A percentile compares a stretch with the other conserved stretches of the same genome.
phyloP scores from a whole-genome alignment of 2,797 vertebrate species.

The Dendrocincla tyrannina region DNA sequence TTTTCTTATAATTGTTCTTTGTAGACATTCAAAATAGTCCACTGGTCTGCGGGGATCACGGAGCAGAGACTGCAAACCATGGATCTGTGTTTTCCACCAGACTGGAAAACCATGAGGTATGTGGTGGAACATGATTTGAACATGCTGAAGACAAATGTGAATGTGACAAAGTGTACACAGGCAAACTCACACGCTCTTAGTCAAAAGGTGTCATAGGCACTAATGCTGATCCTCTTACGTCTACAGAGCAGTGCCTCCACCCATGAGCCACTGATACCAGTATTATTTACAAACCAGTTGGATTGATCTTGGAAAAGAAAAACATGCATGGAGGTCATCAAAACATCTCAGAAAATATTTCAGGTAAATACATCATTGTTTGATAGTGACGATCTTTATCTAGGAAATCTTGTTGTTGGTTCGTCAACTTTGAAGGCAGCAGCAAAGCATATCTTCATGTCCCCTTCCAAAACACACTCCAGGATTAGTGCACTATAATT shows the following conservation, averaged over 20 bases:
- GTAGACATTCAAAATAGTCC: not conserved
- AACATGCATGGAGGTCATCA: not conserved
- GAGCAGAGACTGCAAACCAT: not conserved
- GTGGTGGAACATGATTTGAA: not conserved
- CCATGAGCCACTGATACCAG: not conserved
- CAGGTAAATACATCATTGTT: rapidly evolving
- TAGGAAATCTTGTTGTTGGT: not conserved
- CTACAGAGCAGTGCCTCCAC: not conserved
- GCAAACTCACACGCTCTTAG: not conserved
- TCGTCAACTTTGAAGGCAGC: not conserved
- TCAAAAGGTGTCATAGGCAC: not conserved
- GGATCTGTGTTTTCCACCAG: not conserved
- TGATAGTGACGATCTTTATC: not conserved
- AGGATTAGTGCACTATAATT: not conserved
- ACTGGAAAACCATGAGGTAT: rapidly evolving
- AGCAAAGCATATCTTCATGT: not conserved
- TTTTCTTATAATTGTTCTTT: not conserved
- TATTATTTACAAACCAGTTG: not conserved
- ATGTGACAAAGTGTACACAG: not conserved
- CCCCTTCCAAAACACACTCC: not conserved
- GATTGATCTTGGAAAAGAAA: not conserved
- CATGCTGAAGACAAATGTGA: not conserved
- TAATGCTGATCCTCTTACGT: not conserved
- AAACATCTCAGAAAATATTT: not conserved
- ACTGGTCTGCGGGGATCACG: not conserved